A percentile compares a stretch with the other conserved stretches of the same genome.
phyloP scores from a whole-genome alignment of 2,888 invertebrate species.

The Metacarcinus magister region DNA sequence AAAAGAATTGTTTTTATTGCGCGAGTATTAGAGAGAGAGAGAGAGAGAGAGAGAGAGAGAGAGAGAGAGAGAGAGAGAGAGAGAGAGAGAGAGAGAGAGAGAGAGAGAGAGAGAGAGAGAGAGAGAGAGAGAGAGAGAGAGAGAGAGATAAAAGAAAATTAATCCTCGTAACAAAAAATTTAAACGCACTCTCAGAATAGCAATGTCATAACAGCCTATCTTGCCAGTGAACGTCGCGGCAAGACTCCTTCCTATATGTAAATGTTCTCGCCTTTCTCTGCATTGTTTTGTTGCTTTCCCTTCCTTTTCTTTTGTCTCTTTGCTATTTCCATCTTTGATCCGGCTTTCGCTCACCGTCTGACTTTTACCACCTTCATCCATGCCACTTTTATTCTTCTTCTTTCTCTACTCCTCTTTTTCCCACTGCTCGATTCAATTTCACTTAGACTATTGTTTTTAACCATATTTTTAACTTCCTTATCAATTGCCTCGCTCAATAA shows the following conservation, averaged over 20 bases:
- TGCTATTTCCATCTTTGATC: background rate
- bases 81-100: conserved; percentile 29
- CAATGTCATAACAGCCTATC: background rate
- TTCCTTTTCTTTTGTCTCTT: no score
- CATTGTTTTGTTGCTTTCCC: background rate
- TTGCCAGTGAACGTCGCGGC: no score
- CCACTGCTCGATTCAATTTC: background rate
- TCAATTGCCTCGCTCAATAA: no score
- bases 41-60: conserved; percentile 51
- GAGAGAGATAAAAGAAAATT: no score
- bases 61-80: conserved; percentile 63
- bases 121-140: no score
- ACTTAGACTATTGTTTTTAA: no score
- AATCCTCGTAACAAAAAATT: no score
- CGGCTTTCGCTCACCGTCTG: background rate
- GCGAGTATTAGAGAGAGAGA: background rate
- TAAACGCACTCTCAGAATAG: no score
- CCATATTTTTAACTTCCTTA: no score
- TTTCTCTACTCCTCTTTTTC: background rate
- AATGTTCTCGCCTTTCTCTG: background rate
- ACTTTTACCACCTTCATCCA: background rate
- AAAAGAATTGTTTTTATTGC: background rate
- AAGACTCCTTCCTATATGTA: background rate
- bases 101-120: no score
- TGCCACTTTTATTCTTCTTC: background rate